Evolutionary conservation across 2,888 invertebrate genomes (phyloP), one percentile per base, ranked within the genome.

Genomic region (Meteorus cinctellus): DNA sequence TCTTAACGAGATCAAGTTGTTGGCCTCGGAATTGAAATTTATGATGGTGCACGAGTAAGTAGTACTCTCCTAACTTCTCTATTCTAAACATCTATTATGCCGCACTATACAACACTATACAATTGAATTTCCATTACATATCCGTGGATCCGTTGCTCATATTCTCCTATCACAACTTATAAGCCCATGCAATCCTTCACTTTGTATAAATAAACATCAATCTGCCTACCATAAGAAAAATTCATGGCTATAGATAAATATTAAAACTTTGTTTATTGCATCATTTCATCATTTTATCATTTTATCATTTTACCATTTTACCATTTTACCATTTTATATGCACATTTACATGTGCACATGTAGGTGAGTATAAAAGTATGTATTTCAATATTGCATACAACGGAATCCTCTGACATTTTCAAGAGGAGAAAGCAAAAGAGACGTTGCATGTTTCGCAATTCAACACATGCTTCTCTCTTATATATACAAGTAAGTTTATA

Each of bases 361-460:
- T 16, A 45, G n/a, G 60, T 60, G n/a, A 55, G 36, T 14, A 24
- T 19, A 60, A 24, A 59, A 16, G 6, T 29, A 51, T 62, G 41
- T 36, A 45, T 41, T n/a, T 71, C 36, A 16, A 62, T 60, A 62
- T 71, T 60, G 59, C 16, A 62, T 27, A 71, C 27, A 36, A 84
- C 83, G 82, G 84, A 85, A 86, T 86, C 87, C 84, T 84, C 82
- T 87, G 88, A 88, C 88, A 88, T 88, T 87, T 88, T 80, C 84
- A 86, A 84, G 81, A 85, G 85, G 88, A 88, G 88, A 88, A 88
- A 88, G 88, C 87, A 85, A 82, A 84, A 80, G 51, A 51, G 45
- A 68, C 60, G 72, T 51, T 59, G 83, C 86, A 59, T 71, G 29
- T 72, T 62, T 72, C 72, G 48, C 51, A 72, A 72, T 63, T 10